Percentiles rank a stretch among this genome's conserved stretches.
Conservation (phyloP, 92 coral and sea anemone genomes). For the Epizoanthus illoricatus region DNA sequence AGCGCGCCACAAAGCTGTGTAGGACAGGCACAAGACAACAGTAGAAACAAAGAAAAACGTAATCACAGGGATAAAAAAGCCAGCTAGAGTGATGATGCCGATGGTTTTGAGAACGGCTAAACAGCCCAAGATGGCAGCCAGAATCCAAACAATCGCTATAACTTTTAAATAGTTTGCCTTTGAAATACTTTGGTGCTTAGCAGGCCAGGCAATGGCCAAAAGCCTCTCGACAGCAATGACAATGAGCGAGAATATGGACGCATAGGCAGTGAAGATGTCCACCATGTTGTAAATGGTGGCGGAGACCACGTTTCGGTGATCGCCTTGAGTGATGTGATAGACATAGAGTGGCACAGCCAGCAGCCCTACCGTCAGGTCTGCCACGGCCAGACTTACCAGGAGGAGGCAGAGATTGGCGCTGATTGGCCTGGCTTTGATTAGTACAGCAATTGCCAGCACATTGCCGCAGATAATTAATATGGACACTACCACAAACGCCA, state of each 20-base stretch:
- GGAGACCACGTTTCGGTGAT: neutral
- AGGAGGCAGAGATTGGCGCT: constrained; percentile 21
- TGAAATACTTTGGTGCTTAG: constrained; percentile 10
- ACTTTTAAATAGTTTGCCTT: constrained; percentile 8
- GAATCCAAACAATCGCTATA: constrained; percentile 26
- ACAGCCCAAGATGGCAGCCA: constrained; percentile 27
- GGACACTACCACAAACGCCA: constrained; percentile 23
- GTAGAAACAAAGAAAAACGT: constrained; percentile 14
- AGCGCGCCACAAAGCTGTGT: constrained; percentile 1
- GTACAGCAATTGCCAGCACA: constrained; percentile 29
- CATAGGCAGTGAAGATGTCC: constrained; percentile 26
- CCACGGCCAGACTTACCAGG: constrained; percentile 23
- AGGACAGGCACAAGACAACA: constrained; percentile 15
- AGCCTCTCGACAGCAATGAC: constrained; percentile 29
- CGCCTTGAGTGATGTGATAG: neutral
- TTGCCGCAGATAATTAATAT: constrained; percentile 27
- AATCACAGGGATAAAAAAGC: constrained; percentile 23
- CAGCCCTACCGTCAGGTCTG: constrained; percentile 37
- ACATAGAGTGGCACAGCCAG: constrained; percentile 31
- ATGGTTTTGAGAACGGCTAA: constrained; percentile 14
- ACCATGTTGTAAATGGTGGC: constrained; percentile 4
- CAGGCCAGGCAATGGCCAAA: constrained; percentile 3
- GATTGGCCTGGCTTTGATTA: constrained; percentile 22
- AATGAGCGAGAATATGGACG: constrained; percentile 32
- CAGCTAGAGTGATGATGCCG: constrained; percentile 2